phyloP scores from a whole-genome alignment of 2,888 invertebrate species.

The Campopleginae sp. region DNA sequence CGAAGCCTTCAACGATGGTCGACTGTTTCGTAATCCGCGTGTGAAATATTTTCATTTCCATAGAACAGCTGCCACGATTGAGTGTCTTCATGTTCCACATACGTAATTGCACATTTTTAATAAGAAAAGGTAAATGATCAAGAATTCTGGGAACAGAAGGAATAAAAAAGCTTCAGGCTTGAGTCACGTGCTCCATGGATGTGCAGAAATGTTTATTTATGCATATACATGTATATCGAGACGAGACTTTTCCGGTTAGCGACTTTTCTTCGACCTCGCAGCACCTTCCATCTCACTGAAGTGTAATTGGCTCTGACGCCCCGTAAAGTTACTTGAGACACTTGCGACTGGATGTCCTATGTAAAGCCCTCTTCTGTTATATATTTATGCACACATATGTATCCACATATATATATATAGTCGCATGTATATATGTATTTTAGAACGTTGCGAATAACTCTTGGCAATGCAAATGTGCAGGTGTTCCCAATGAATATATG shows the following conservation, averaged over 20 bases:
- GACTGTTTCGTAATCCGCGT: not conserved
- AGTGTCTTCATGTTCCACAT: not conserved
- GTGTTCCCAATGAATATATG: constrained; percentile 67
- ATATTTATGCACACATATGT: not conserved
- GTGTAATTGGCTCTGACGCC: constrained; percentile 58
- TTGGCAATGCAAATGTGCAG: constrained; percentile 65
- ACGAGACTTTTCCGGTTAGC: constrained; percentile 29
- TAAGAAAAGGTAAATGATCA: not conserved
- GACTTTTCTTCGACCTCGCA: constrained; percentile 27
- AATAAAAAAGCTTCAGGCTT: not conserved
- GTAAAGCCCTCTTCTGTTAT: constrained; percentile 22
- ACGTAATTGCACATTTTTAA: not conserved
- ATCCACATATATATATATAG: not conserved
- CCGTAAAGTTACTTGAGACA: constrained; percentile 46
- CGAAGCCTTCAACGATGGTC: not conserved
- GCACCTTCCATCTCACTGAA: constrained; percentile 28
- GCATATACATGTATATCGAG: not conserved
- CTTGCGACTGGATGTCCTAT: constrained; percentile 34
- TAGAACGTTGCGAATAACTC: constrained; percentile 15
- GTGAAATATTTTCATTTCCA: not conserved
- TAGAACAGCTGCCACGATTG: not conserved
- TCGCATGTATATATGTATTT: not conserved
- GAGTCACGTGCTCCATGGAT: constrained; percentile 15
- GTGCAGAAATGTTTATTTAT: not conserved
- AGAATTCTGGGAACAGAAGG: not conserved